Base-by-base conservation (phyloP, 2,888 invertebrate genomes). In the Cerastoderma edule region DNA sequence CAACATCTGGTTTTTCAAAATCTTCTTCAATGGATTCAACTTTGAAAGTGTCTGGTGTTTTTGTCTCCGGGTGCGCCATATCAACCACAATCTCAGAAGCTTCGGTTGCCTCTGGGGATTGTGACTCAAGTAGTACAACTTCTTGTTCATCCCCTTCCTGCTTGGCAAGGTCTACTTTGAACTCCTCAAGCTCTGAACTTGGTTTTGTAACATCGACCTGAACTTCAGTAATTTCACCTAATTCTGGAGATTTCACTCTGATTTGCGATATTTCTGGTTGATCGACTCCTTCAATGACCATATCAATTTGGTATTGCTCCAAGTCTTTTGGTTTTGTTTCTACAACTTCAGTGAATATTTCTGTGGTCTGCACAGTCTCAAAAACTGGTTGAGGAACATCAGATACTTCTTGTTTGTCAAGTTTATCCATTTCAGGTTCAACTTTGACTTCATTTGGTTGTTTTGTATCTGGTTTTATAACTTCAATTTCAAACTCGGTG, bases 201-300 rank as follows among this genome's bases (percentile, higher is more conserved):
- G 78, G 70, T 64, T 78, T 74, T 13, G 65, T 67, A 56, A 80
- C 48, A 19, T 85, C 81, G 30, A 80, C 30, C 3, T 64, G 24
- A n/a, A 86, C 74, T 64, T 84, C 76, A 30, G 81, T 53, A n/a
- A 74, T 66, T 48, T 65, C 60, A 22, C 60, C 70, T 39, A 78
- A 68, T 46, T 82, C 83, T 24, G 73, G 73, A 22, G 73, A 44
- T 5, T 70, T 71, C 50, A 24, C 32, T 56, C 28, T 57, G 5
- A 80, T 75, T 22, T 77, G 72, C 6, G 68, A 32, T 2, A 73
- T 57, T 53, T 85, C 84, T 53, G 78, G 66, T 46, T 73, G 48
- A 28, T 83, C 78, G 35, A 48, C 54, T 16, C 72, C 35, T 64
- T 78, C 83, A 46, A 75, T 67, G 16, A 75, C 50, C 10, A 71